Percentiles rank a stretch among this genome's conserved stretches.
Evolutionary conservation across 2,888 invertebrate genomes (phyloP).

Genomic region (Sisyra terminalis): DNA sequence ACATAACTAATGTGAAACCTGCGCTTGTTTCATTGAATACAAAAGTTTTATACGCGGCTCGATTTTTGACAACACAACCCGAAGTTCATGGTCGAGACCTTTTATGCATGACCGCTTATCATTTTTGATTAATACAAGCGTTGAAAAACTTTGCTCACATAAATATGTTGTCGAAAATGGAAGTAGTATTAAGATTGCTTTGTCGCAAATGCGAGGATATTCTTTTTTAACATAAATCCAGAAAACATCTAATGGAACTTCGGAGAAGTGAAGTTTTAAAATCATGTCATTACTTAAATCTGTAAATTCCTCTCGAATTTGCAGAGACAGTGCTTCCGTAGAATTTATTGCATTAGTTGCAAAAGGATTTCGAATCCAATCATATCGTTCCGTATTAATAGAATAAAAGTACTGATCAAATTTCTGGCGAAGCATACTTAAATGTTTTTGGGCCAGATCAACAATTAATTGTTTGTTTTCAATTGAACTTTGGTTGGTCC

Average conservation of each 20-base stretch:
- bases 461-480: constrained; percentile 12
- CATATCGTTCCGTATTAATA: constrained; percentile 12
- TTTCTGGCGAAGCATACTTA: constrained; percentile 11
- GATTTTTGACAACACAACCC: constrained; percentile 10
- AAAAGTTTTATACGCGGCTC: constrained; percentile 10
- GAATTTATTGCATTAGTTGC: constrained; percentile 8
- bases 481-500: constrained; percentile 9
- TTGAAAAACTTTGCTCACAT: constrained; percentile 9
- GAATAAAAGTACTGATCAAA: constrained; percentile 11
- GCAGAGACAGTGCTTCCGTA: too few species aligned
- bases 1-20: constrained; percentile 2
- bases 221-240: constrained; percentile 8
- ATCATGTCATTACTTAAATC: too few species aligned
- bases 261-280: too few species aligned
- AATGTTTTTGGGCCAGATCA: constrained; percentile 10
- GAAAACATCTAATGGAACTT: too few species aligned
- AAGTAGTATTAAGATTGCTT: constrained; percentile 11
- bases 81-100: constrained; percentile 10
- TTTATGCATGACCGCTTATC: constrained; percentile 7
- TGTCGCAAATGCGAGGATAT: constrained; percentile 10
- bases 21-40: constrained; percentile 11
- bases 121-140: constrained; percentile 8
- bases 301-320: too few species aligned
- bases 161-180: constrained; percentile 11
- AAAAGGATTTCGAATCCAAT: constrained; percentile 12